phyloP scores from a whole-genome alignment of 2,888 invertebrate species.

The Apamea epomidion region DNA sequence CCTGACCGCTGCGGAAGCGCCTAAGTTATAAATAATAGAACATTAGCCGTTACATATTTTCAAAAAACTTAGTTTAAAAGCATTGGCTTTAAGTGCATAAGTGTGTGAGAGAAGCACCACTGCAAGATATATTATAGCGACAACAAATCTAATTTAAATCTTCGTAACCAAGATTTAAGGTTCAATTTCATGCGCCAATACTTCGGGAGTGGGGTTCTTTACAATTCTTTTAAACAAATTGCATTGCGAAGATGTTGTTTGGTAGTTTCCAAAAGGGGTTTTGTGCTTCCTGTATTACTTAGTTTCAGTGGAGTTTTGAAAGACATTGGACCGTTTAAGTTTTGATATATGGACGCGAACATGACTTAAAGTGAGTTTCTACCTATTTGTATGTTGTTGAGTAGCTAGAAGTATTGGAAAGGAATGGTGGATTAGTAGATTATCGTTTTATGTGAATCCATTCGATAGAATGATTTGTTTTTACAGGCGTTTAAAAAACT shows the following conservation, averaged over 20 bases:
- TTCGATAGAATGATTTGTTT: not conserved
- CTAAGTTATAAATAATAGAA: constrained; percentile 42
- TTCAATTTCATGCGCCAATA: constrained; percentile 47
- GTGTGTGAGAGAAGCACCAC: constrained; percentile 50
- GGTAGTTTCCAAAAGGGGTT: constrained; percentile 71
- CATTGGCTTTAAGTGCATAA: constrained; percentile 58
- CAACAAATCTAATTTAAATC: constrained; percentile 54
- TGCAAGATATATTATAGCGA: constrained; percentile 57
- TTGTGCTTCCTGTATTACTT: constrained; percentile 67
- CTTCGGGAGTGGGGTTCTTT: constrained; percentile 67
- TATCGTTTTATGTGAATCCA: not conserved
- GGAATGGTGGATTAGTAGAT: not conserved
- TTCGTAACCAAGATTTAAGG: constrained; percentile 51
- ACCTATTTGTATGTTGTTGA: constrained; percentile 14
- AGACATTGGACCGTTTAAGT: constrained; percentile 66
- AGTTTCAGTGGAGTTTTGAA: constrained; percentile 65
- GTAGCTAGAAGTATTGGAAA: not conserved
- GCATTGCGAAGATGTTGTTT: constrained; percentile 77
- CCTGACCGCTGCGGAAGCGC: not conserved
- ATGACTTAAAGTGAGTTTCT: constrained; percentile 55
- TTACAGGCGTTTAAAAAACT: not conserved
- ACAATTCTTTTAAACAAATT: constrained; percentile 79
- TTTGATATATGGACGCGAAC: constrained; percentile 61
- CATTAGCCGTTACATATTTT: constrained; percentile 42
- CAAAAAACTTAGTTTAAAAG: constrained; percentile 57